These are phyloP conservation scores for Corythaixoides concolor DNA, from an alignment of 2,113 vertebrate genomes.

Conservation along the genomic window DNA sequence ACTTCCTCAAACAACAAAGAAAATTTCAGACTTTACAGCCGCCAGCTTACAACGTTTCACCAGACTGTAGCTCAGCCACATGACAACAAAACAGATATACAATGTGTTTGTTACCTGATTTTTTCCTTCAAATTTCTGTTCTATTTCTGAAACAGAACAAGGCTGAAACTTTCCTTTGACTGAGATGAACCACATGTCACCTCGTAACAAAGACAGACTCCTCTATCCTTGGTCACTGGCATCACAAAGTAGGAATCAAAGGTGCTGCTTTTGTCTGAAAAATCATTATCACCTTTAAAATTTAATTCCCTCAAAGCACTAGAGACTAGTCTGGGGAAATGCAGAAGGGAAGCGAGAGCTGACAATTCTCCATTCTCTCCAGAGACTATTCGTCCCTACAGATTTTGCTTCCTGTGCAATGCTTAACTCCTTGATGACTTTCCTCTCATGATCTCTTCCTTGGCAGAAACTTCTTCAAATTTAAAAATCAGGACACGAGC, in stretches of 20 bases:
- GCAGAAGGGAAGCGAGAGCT: neutral
- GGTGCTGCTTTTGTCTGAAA: neutral
- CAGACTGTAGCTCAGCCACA: neutral
- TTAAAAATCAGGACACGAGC: conserved; percentile 68
- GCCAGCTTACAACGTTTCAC: neutral
- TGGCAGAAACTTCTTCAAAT: conserved; percentile 44
- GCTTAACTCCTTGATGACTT: conserved; percentile 48
- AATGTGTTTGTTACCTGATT: neutral
- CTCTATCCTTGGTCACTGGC: neutral
- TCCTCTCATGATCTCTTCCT: neutral
- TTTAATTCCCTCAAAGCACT: neutral
- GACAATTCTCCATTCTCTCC: conserved; percentile 21
- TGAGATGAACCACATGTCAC: neutral
- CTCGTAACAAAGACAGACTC: neutral
- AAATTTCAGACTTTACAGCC: neutral
- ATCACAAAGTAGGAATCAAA: neutral
- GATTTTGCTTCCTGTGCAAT: neutral
- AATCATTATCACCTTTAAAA: conserved; percentile 21
- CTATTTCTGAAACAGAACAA: neutral
- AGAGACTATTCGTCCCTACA: neutral
- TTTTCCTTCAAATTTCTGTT: neutral
- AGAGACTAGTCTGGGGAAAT: neutral
- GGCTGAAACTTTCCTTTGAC: neutral
- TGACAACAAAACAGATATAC: neutral
- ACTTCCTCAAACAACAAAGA: neutral